A percentile compares a stretch with the other conserved stretches of the same genome.
These are phyloP conservation scores for Pseudomyrmex sp. DNA, from an alignment of 1,140 invertebrate species.

Conservation along the genomic window DNA sequence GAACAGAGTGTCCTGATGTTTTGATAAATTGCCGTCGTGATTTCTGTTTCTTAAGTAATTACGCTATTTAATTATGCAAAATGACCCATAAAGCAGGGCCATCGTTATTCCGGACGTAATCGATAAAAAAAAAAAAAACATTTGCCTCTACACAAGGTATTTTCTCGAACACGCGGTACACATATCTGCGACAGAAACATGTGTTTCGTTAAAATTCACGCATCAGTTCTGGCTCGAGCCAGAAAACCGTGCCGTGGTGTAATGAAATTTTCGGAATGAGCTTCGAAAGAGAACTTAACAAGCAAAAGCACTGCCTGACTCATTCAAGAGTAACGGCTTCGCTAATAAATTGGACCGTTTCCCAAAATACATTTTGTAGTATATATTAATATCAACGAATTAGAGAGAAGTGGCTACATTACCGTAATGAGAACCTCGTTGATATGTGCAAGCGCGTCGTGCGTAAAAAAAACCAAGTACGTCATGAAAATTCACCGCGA, in stretches of 20 bases:
- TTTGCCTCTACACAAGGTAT: background rate
- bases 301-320: background rate
- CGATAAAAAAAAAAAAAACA: background rate
- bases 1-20: background rate
- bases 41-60: slow-evolving; percentile 19
- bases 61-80: background rate
- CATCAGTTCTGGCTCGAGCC: background rate
- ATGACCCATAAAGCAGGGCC: background rate
- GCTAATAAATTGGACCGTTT: slow-evolving; percentile 38
- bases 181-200: background rate
- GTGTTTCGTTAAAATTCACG: background rate
- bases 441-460: background rate
- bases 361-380: background rate
- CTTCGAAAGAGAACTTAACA: background rate
- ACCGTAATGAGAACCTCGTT: slow-evolving; percentile 12
- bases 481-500: background rate
- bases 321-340: slow-evolving; percentile 11
- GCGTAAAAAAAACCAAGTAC: background rate
- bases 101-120: background rate
- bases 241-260: background rate
- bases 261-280: slow-evolving; percentile 5
- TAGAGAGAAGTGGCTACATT: slow-evolving; percentile 26
- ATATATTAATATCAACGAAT: slow-evolving; percentile 6
- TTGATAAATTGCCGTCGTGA: background rate
- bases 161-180: background rate